Percentiles rank a stretch among this genome's conserved stretches.
Conservation (phyloP, 1,140 invertebrate genomes). For the Drosophila arawakana region DNA sequence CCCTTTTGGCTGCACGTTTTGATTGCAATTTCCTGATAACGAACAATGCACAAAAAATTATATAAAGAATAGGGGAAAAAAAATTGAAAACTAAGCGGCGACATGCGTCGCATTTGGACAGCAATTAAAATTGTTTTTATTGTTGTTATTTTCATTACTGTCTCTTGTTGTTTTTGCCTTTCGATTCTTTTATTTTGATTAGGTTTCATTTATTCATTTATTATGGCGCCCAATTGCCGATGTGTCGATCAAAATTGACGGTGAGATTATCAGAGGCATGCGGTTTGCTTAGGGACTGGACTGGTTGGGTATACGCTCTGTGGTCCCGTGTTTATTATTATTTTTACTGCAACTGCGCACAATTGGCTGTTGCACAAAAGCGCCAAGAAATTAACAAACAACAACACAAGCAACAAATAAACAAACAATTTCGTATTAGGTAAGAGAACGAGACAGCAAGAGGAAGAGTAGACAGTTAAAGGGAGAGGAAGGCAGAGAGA, state of each 20-base stretch:
- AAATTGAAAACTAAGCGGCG: slow-evolving; percentile 25
- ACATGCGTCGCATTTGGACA: slow-evolving; percentile 31
- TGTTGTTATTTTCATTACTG: not conserved
- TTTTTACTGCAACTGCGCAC: slow-evolving; percentile 44
- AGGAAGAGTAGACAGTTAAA: not conserved
- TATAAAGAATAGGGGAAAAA: slow-evolving; percentile 13
- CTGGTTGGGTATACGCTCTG: not conserved
- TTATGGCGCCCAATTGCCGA: slow-evolving; percentile 45
- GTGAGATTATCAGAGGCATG: slow-evolving; percentile 28
- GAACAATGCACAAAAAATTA: slow-evolving; percentile 6
- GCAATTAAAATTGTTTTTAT: slow-evolving; percentile 29
- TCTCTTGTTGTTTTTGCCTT: slow-evolving; percentile 10
- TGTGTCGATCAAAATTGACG: slow-evolving; percentile 42
- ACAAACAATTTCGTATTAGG: slow-evolving; percentile 3
- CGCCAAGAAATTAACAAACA: slow-evolving; percentile 32
- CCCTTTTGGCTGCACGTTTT: slow-evolving; percentile 46
- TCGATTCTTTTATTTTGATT: slow-evolving; percentile 31
- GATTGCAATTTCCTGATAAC: slow-evolving; percentile 49
- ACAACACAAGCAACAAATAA: slow-evolving; percentile 14
- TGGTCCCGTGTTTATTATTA: not conserved
- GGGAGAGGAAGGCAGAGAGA: not conserved
- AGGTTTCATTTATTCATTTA: slow-evolving; percentile 11
- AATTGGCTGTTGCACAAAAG: slow-evolving; percentile 12
- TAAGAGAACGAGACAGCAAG: not conserved
- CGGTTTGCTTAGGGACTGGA: not conserved